Percentiles rank a stretch among this genome's conserved stretches.
Conservation (phyloP, 1,140 invertebrate genomes). For the Trialeurodes vaporariorum region DNA sequence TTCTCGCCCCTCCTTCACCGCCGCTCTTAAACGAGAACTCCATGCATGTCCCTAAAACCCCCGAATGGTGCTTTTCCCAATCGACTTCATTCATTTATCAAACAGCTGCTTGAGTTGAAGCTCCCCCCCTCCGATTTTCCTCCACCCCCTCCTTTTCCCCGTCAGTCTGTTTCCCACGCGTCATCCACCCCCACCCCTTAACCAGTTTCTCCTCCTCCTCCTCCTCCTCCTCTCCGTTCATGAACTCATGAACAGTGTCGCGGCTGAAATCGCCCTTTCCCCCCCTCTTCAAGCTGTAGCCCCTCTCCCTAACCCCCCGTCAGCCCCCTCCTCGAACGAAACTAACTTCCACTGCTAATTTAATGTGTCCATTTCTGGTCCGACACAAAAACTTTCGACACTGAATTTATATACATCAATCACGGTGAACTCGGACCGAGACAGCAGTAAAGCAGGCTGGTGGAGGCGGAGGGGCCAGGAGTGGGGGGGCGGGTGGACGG, state of each 20-base stretch:
- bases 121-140: too few species aligned
- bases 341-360: background rate
- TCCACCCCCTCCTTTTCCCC: background rate
- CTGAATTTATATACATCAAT: background rate
- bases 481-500: background rate
- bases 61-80: background rate
- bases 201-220: background rate
- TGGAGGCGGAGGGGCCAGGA: background rate
- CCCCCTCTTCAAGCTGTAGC: background rate
- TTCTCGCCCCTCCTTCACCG: background rate
- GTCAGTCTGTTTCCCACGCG: background rate
- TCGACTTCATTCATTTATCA: background rate
- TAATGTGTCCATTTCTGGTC: background rate
- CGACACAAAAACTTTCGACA: background rate
- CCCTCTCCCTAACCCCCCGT: background rate
- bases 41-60: background rate
- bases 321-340: background rate
- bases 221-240: too few species aligned
- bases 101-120: background rate
- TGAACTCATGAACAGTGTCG: background rate
- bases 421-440: background rate
- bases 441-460: background rate
- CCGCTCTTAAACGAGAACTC: background rate
- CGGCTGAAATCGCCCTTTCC: background rate
- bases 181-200: too few species aligned